Conservation (phyloP, 2,797 vertebrate species). For the Mus caroli region DNA sequence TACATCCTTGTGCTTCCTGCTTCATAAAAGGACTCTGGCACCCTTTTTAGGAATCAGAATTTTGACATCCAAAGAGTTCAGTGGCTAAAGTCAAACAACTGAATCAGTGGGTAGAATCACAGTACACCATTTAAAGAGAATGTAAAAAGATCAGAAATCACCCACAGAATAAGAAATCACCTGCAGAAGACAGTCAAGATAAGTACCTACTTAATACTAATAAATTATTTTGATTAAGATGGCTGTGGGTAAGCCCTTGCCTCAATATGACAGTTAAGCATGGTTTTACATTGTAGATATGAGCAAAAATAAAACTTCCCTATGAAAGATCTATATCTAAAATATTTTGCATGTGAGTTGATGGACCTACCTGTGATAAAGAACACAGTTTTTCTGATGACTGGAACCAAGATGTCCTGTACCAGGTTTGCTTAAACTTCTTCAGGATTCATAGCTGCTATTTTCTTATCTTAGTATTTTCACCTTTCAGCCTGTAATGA, state of each 20-base stretch:
- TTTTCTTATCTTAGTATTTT: slow-evolving; percentile 80
- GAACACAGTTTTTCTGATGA: slow-evolving; percentile 80
- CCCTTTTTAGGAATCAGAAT: background rate
- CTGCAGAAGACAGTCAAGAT: background rate
- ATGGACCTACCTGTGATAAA: slow-evolving; percentile 72
- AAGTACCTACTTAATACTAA: background rate
- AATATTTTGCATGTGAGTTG: slow-evolving; percentile 32
- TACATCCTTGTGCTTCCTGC: background rate
- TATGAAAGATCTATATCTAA: slow-evolving; percentile 61
- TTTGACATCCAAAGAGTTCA: background rate
- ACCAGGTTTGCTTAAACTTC: slow-evolving; percentile 69
- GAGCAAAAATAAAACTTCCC: background rate
- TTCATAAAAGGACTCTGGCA: background rate
- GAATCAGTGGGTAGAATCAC: background rate
- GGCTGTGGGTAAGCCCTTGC: background rate
- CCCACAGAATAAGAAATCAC: background rate
- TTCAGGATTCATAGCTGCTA: slow-evolving; percentile 72
- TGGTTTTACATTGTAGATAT: slow-evolving; percentile 14
- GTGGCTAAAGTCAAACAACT: background rate
- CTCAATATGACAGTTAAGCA: background rate
- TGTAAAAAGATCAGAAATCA: background rate
- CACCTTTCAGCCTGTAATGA: slow-evolving; percentile 84
- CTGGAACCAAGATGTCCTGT: slow-evolving; percentile 61
- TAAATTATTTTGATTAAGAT: background rate
- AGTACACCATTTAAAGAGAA: background rate